Evolutionary conservation across 2,888 invertebrate species (phyloP), one percentile per base, ranked within the genome.

Genomic region (Agriopis marginaria): DNA sequence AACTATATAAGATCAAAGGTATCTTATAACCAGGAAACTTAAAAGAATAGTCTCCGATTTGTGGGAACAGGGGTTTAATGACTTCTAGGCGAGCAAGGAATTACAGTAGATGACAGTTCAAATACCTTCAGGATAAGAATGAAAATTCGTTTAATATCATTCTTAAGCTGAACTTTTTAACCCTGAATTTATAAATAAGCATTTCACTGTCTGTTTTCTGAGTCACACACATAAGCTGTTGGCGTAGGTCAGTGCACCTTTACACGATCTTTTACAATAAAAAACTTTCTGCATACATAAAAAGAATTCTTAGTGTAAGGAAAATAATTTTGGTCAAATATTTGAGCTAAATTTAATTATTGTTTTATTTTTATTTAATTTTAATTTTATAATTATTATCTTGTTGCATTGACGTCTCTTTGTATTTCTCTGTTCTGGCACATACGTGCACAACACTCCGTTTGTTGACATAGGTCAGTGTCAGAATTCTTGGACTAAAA

Each of bases 381-480:
- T 32, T 32, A n/a, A n/a, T n/a, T n/a, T n/a, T n/a, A 23, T 23
- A 23, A 23, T 23, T 23, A 23, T 23, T 23, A 23, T 32, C 5
- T 32, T 32, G 3, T 32, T 1, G 5, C 0, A 4, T 32, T 32
- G 32, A 3, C 77, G 59, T 53, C 62, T 62, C 62, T 78, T 76
- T 75, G 73, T 66, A 78, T 70, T 66, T 53, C 63, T 62, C 68
- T 74, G 75, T 72, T 68, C 67, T 65, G 56, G 50, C 76, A 17
- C 82, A 82, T 84, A 82, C 85, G 79, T 59, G 68, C 74, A 51
- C 77, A 73, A 56, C 75, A 76, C 77, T 78, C 81, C 81, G 86
- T 86, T 83, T 89, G 89, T 93, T 93, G 91, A 91, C 92, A 89
- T 90, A 91, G 93, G 93, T 93, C 91, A 92, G 92, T 90, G 87